Base-by-base conservation (phyloP, 1,140 invertebrate genomes). In the Antheraea mylitta region DNA sequence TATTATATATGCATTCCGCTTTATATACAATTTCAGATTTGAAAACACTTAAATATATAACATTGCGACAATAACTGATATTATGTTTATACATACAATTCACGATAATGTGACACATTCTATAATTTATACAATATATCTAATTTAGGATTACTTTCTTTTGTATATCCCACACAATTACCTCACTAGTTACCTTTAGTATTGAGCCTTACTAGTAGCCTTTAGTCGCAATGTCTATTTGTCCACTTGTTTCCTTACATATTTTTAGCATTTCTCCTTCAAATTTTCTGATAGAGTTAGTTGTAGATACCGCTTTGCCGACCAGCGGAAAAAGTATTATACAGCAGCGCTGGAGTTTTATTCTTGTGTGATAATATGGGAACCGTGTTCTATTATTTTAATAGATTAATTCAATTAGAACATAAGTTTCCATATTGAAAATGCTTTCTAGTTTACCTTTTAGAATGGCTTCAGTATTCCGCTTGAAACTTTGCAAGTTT, bases 391-490 rank as follows among this genome's bases (percentile, higher is more conserved):
- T 53, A 53, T 42, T 42, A 42, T 42, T 42, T 42, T 42, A 42
- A 42, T 9, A 16, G 5, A 5, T 16, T 53, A 16, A 53, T 16
- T 53, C 11, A n/a, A 53, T 2, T 7, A 16, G 16, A 53, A 16
- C 6, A 66, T 67, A 18, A 67, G 69, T 78, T 74, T 71, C 76
- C 70, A 72, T 73, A 72, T 75, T 64, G 65, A 75, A 70, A 64
- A 64, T 19, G 84, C 84, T 86, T 86, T 53, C 58, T 85, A 85
- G 79, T 78, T 77, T 70, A 73, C 58, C 69, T 78, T 70, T 76
- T 80, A 82, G 78, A 78, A 78, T 75, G 67, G 83, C 83, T 82
- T 79, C 75, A 58, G 18, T 66, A 59, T 66, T 79, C 73, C 68
- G 66, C 76, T 81, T 82, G 69, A 70, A 70, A 73, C 71, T 78